Evolutionary conservation across 2,888 invertebrate species (phyloP), one percentile per base, ranked within the genome.

Genomic region (Microplitis manilae): DNA sequence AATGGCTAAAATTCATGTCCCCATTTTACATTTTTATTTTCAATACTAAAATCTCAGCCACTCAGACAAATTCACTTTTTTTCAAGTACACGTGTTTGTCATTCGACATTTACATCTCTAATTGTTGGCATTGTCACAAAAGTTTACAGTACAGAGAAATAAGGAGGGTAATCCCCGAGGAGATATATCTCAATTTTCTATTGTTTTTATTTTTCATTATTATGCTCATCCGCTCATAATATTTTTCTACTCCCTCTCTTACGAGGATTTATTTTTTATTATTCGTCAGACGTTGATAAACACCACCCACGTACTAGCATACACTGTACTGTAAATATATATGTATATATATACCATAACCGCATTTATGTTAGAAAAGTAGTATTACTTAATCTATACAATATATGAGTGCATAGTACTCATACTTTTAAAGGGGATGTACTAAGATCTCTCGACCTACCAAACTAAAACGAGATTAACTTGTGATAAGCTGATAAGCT

Each of bases 81-180:
- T n/a, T 41, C 8, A 20, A 13, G 39, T n/a, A n/a, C 5, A 17
- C 64, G 64, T 30, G 59, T 71, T 38, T 64, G 61, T 64, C 65
- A 2, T 59, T 71, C 39, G n/a, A 61, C 30, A 67, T 76, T 71
- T 71, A 67, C 71, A 71, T 76, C 59, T 30, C 65, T 75, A 75
- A 75, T 75, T 75, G 30, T 62, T 62, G 68, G 61, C 62, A 75
- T 64, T 75, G 69, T 75, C 13, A 39, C 64, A 68, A 50, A 62
- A 71, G 61, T 71, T 68, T 68, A 17, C 41, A 50, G 40, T 41
- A 41, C 68, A 71, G 39, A 30, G 59, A 7, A 20, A 9, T 60
- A 38, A 50, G 50, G 5, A 13, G 17, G 59, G 17, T 59, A 70
- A 61, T 38, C 60, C 59, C 30, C 30, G 30, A 13, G 17, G 6